These are phyloP conservation scores for Lineus longissimus DNA, from an alignment of 1,140 invertebrate genomes.

Conservation along the genomic window DNA sequence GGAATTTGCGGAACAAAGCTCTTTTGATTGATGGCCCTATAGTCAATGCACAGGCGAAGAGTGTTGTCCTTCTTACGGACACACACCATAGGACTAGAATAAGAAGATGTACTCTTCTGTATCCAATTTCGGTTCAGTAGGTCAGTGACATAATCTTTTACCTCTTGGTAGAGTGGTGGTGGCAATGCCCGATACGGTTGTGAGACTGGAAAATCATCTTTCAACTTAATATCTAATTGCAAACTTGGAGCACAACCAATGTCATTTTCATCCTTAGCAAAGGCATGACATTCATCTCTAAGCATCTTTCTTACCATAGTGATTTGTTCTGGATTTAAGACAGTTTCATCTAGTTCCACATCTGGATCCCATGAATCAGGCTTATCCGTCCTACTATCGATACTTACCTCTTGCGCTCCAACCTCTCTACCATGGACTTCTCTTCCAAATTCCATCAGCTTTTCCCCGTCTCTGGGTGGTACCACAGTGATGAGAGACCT, in stretches of 20 bases:
- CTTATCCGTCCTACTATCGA: too few relatives aligned
- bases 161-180: constrained; percentile 19
- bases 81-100: constrained; percentile 15
- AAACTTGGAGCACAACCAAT: not conserved
- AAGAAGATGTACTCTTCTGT: constrained; percentile 5
- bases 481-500: too few relatives aligned
- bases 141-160: too few relatives aligned
- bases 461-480: too few relatives aligned
- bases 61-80: constrained; percentile 19
- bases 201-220: not conserved
- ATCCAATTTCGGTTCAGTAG: constrained; percentile 10
- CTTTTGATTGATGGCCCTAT: constrained; percentile 17
- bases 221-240: not conserved
- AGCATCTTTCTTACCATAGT: not conserved
- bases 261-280: not conserved
- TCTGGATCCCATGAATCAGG: too few relatives aligned
- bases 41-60: constrained; percentile 26
- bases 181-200: not conserved
- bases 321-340: not conserved
- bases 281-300: not conserved
- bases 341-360: too few relatives aligned
- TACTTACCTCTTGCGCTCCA: too few relatives aligned
- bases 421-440: too few relatives aligned
- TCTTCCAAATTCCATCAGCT: too few relatives aligned
- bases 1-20: constrained; percentile 2